phyloP scores from a whole-genome alignment of 2,113 vertebrate genomes.

The Sminthopsis crassicaudata region DNA sequence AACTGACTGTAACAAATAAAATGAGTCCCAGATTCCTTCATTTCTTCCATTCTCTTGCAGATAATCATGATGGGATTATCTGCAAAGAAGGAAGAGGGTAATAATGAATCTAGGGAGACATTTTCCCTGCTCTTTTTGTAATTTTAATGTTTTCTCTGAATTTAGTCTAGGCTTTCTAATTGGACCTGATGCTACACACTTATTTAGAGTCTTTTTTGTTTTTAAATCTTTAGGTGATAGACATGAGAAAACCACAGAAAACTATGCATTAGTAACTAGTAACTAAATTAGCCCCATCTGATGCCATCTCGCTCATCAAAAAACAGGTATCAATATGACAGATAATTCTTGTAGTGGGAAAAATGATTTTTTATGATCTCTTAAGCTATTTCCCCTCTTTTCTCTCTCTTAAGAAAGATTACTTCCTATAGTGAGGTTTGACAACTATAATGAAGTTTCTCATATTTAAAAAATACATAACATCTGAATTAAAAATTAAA shows the following conservation, averaged over 20 bases:
- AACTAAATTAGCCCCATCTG: neutral
- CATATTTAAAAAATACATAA: neutral
- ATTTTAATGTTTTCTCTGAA: neutral
- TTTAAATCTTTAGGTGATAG: neutral
- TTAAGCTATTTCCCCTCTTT: neutral
- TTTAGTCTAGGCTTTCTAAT: slow-evolving; percentile 14
- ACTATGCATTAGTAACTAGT: neutral
- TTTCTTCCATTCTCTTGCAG: neutral
- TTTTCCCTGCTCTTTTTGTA: neutral
- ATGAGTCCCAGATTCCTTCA: slow-evolving; percentile 2
- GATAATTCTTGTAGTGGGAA: neutral
- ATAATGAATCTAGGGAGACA: neutral
- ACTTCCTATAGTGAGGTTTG: neutral
- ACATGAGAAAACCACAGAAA: neutral
- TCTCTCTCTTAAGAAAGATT: neutral
- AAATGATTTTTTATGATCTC: neutral
- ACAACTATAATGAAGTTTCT: neutral
- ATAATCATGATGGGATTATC: neutral
- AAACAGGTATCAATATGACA: neutral
- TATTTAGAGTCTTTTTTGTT: neutral
- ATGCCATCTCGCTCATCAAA: neutral
- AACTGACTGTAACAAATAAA: slow-evolving; percentile 45
- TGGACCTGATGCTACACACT: slow-evolving; percentile 27
- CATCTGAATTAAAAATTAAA: slow-evolving; percentile 27
- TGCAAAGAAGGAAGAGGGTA: neutral